Conservation (phyloP, 2,113 vertebrate genomes). For the Scomber colias region DNA sequence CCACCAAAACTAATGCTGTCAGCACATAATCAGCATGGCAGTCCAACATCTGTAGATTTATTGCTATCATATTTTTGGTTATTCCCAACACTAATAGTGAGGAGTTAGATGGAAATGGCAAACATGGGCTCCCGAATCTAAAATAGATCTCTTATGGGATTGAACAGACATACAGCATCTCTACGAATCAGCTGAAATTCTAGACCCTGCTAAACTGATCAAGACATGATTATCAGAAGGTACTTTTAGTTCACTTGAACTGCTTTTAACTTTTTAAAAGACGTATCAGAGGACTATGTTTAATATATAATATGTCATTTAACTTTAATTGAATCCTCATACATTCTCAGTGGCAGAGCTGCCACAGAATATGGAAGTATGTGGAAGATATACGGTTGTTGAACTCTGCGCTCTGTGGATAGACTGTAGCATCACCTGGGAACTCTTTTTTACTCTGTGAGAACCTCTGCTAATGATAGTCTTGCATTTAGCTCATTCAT, state of each 20-base stretch:
- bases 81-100: neutral
- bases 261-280: neutral
- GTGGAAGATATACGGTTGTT: neutral
- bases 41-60: neutral
- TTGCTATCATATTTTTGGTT: neutral
- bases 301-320: neutral
- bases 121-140: neutral
- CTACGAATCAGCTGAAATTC: neutral
- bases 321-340: constrained; percentile 19
- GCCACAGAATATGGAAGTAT: neutral
- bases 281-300: neutral
- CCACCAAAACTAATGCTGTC: neutral
- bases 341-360: neutral
- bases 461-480: constrained; percentile 38
- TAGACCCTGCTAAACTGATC: neutral
- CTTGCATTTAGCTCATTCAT: constrained; percentile 41
- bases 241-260: neutral
- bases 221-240: neutral
- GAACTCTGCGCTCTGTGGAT: neutral
- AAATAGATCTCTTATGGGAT: neutral
- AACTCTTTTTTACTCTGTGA: neutral
- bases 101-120: neutral
- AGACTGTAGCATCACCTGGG: constrained; percentile 5
- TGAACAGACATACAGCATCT: neutral
- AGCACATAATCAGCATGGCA: neutral